Conservation (phyloP, 2,113 vertebrate genomes). For the zebrafish (Danio rerio) region DNA sequence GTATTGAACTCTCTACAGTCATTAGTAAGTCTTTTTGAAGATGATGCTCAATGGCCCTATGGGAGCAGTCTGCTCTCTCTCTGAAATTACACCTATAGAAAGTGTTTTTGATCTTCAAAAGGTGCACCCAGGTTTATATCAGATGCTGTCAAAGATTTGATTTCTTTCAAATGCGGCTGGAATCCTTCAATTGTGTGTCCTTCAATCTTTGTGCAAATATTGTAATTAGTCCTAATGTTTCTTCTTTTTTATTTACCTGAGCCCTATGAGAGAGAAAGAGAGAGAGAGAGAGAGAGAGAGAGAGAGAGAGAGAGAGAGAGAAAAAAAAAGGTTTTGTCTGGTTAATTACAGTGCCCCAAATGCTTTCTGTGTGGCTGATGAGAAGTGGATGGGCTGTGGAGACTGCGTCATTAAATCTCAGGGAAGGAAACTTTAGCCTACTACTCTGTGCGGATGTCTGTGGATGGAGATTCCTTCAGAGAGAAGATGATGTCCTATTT, state of each 20-base stretch:
- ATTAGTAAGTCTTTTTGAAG: constrained; percentile 79
- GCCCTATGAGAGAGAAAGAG: background rate
- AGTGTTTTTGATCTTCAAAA: constrained; percentile 40
- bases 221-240: constrained; percentile 30
- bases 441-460: background rate
- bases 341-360: constrained; percentile 15
- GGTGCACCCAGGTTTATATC: background rate
- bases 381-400: constrained; percentile 5
- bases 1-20: constrained; percentile 64
- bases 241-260: background rate
- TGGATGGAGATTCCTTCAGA: background rate
- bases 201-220: constrained; percentile 1
- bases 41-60: constrained; percentile 67
- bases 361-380: background rate
- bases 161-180: background rate
- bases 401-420: background rate
- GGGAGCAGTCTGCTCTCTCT: constrained; percentile 41
- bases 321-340: constrained; percentile 18
- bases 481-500: background rate
- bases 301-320: too few relatives aligned
- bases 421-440: background rate
- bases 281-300: too few relatives aligned
- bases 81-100: constrained; percentile 34
- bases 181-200: background rate
- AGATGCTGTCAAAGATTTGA: constrained; percentile 4